Evolutionary conservation across 2,888 invertebrate genomes (phyloP), one percentile per base, ranked within the genome.

Genomic region (Abrostola triplasia): DNA sequence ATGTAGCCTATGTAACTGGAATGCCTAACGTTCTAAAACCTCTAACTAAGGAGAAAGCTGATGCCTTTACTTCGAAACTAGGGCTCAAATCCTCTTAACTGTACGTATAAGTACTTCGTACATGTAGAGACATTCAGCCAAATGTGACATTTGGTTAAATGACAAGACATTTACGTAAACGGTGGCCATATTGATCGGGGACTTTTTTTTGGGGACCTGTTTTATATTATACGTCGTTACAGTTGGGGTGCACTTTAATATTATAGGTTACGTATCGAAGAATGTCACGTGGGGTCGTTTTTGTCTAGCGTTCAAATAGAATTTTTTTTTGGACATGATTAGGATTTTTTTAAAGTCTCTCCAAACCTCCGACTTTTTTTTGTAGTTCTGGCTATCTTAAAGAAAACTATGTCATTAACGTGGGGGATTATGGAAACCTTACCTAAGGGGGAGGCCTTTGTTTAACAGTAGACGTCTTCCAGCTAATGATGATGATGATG

Each of bases 61-160:
- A 24, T 24, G 24, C 24, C 24, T 24, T 24, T 24, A 24, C 24
- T 24, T 24, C 24, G 24, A 24, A 24, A 24, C 24, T 24, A 24
- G 24, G 24, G 24, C 24, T 24, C 1, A 24, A 24, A 24, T 24
- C 24, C 24, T 24, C 24, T 24, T 24, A 24, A 24, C 24, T 24
- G 24, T 24, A 24, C 24, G 24, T 24, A 24, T 24, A 24, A 24
- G 24, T 2, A 48, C 13, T 8, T 40, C 44, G 59, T 48, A 12
- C 48, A 59, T 12, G 51, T 59, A 47, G 38, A 56, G 37, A 40
- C 62, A 67, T 69, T 78, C 58, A 44, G 41, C 52, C 49, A 53
- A 69, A 74, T 77, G 61, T 72, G 74, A 44, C 72, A 69, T 77
- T 78, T 72, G 51, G 71, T 42, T 73, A 77, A 79, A 78, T 77